These are phyloP conservation scores for Sinocyclocheilus maitianheensis DNA, from an alignment of 2,113 vertebrate species.

Conservation along the genomic window DNA sequence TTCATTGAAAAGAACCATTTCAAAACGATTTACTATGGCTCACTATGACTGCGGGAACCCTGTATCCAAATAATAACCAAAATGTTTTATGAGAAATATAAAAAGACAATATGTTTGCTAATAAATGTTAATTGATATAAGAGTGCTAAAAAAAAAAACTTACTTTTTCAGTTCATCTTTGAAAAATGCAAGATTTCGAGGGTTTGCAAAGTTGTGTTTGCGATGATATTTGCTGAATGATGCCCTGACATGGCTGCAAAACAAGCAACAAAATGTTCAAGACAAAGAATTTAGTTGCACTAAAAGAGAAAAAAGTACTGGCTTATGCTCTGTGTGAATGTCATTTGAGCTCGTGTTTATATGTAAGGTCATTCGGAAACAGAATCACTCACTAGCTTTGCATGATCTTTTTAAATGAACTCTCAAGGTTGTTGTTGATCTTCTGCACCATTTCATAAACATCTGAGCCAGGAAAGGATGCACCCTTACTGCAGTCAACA, in stretches of 20 bases:
- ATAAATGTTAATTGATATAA: too few species aligned
- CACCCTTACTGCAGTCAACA: constrained; percentile 68
- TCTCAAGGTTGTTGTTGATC: constrained; percentile 68
- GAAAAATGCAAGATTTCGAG: constrained; percentile 73
- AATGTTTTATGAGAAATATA: neutral
- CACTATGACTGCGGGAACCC: neutral
- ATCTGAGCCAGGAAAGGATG: constrained; percentile 68
- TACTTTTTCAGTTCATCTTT: constrained; percentile 73
- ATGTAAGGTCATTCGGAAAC: neutral
- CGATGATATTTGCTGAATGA: constrained; percentile 76
- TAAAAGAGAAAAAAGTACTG: neutral
- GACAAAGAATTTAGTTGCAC: too few species aligned
- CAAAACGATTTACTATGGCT: neutral
- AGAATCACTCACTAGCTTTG: constrained; percentile 68
- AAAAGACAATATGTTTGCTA: neutral
- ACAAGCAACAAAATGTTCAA: neutral
- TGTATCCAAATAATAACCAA: neutral
- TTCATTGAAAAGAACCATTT: neutral
- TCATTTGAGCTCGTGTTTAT: neutral
- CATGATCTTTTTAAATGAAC: constrained; percentile 60
- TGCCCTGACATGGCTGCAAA: constrained; percentile 69
- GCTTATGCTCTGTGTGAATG: neutral
- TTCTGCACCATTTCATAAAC: constrained; percentile 75
- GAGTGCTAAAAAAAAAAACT: constrained; percentile 36
- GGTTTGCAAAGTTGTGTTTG: constrained; percentile 76